These are phyloP conservation scores for Scomber colias DNA, from an alignment of 2,113 vertebrate genomes.

Conservation along the genomic window DNA sequence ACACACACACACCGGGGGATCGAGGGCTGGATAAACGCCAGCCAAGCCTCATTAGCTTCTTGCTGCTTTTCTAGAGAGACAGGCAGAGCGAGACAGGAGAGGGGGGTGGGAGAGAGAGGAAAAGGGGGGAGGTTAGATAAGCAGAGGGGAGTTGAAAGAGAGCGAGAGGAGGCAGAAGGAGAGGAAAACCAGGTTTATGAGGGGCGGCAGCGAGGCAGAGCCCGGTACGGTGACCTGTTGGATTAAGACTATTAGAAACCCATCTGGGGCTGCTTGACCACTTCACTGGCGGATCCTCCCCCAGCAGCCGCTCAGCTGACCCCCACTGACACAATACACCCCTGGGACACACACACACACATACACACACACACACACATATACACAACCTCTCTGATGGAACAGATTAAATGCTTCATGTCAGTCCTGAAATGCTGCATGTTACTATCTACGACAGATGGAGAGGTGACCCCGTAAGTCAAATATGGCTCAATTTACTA, in stretches of 20 bases:
- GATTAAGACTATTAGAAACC: conserved; percentile 84
- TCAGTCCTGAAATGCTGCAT: conserved; percentile 60
- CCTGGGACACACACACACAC: conserved; percentile 54
- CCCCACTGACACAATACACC: conserved; percentile 63
- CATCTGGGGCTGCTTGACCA: conserved; percentile 83
- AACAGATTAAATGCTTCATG: conserved; percentile 61
- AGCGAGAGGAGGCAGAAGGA: conserved; percentile 67
- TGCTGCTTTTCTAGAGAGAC: conserved; percentile 78
- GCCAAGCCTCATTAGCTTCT: conserved; percentile 83
- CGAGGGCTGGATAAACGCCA: conserved; percentile 81
- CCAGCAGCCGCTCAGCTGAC: conserved; percentile 75
- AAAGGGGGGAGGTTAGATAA: conserved; percentile 72
- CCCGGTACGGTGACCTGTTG: conserved; percentile 77
- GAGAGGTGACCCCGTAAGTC: conserved; percentile 50
- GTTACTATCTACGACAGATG: conserved; percentile 61
- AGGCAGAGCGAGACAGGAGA: conserved; percentile 71
- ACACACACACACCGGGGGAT: conserved; percentile 55
- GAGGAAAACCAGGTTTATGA: conserved; percentile 63
- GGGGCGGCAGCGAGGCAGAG: conserved; percentile 39
- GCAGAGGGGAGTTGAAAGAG: conserved; percentile 74
- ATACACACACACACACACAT: conserved; percentile 21
- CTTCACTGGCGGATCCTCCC: conserved; percentile 76
- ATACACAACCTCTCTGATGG: conserved; percentile 23
- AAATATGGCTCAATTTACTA: conserved; percentile 49
- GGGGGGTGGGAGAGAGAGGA: conserved; percentile 30